Evolutionary conservation across 2,888 invertebrate species (phyloP).

Genomic region (Cheilosia impressa): DNA sequence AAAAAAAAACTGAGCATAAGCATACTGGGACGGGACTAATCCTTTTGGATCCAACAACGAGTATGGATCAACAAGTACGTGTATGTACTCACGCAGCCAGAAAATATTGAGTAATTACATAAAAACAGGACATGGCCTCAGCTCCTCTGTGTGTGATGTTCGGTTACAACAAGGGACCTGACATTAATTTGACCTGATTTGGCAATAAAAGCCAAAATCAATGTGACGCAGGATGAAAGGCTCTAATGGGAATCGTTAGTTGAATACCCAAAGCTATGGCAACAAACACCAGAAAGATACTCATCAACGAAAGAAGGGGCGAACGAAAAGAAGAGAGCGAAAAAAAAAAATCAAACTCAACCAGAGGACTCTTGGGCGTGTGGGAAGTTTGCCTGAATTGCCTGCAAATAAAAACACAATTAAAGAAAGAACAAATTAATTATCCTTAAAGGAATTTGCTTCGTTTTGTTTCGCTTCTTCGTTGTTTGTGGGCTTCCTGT

Average conservation of each 20-base stretch:
- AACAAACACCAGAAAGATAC: constrained; percentile 10
- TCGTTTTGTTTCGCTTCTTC: constrained; percentile 23
- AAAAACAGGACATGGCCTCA: constrained; percentile 28
- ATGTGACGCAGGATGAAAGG: constrained; percentile 53
- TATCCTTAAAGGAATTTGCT: constrained; percentile 69
- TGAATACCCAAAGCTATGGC: constrained; percentile 19
- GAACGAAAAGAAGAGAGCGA: background rate
- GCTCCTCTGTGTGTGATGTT: background rate
- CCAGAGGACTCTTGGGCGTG: constrained; percentile 15
- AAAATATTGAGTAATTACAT: constrained; percentile 53
- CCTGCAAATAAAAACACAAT: constrained; percentile 73
- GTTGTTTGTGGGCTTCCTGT: constrained; percentile 30
- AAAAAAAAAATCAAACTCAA: background rate
- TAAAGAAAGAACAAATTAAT: constrained; percentile 73
- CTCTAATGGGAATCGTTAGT: constrained; percentile 48
- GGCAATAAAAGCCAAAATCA: constrained; percentile 68
- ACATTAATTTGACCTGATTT: constrained; percentile 67
- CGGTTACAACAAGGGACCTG: constrained; percentile 22
- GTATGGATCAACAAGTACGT: constrained; percentile 54
- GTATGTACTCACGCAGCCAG: constrained; percentile 22
- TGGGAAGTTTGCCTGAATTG: constrained; percentile 51
- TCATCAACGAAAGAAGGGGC: background rate
- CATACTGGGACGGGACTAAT: constrained; percentile 33
- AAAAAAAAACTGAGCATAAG: constrained; percentile 17
- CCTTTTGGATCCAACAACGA: constrained; percentile 44